Percentiles rank a stretch among this genome's conserved stretches.
These are phyloP conservation scores for Tachysurus vachellii DNA, from an alignment of 2,113 vertebrate species.

Conservation along the genomic window DNA sequence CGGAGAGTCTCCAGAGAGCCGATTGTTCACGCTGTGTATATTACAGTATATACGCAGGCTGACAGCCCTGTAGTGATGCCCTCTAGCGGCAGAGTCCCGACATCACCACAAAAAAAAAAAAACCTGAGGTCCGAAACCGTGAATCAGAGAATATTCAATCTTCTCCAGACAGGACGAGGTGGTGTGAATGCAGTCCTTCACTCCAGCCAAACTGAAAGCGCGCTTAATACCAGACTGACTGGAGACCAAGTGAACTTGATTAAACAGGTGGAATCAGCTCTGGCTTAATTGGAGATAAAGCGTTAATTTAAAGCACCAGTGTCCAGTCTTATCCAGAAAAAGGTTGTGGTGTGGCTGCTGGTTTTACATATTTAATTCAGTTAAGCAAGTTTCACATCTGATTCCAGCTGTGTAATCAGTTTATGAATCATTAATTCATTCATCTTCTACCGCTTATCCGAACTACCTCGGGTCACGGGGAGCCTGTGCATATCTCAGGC, in stretches of 20 bases:
- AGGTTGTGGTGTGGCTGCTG: neutral
- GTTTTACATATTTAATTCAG: neutral
- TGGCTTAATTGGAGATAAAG: neutral
- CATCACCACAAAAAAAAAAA: neutral
- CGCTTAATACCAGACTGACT: neutral
- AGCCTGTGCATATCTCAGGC: too few species aligned
- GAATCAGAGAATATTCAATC: neutral
- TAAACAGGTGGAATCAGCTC: neutral
- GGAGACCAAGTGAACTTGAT: neutral
- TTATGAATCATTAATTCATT: too few species aligned
- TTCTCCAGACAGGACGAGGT: neutral
- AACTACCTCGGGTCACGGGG: too few species aligned
- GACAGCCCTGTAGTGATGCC: conserved; percentile 18
- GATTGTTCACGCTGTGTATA: conserved; percentile 36
- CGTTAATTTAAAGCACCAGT: neutral
- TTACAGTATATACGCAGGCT: neutral
- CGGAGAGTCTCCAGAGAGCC: conserved; percentile 49
- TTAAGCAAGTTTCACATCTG: neutral
- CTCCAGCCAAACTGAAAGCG: neutral
- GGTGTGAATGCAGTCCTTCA: neutral
- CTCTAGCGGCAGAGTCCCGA: conserved; percentile 16
- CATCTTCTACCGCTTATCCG: too few species aligned
- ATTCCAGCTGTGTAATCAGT: neutral
- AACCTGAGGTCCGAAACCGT: neutral
- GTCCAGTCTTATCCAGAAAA: neutral